phyloP scores from a whole-genome alignment of 2,888 invertebrate species.

The Caenorhabditis drosophilae region DNA sequence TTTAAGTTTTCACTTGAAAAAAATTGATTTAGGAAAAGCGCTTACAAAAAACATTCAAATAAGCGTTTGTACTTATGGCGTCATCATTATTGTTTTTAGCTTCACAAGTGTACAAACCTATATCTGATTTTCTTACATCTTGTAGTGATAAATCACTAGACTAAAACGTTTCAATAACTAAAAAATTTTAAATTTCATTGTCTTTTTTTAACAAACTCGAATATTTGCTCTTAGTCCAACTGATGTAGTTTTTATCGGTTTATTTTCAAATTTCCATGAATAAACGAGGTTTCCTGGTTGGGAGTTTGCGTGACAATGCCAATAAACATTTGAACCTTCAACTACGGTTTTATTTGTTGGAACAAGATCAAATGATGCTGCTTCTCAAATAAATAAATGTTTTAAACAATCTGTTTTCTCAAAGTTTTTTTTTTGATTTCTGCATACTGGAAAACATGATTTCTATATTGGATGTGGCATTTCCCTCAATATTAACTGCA shows the following conservation, averaged over 20 bases:
- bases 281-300: constrained; percentile 56
- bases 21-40: not conserved
- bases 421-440: too few relatives aligned
- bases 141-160: constrained; percentile 61
- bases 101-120: constrained; percentile 63
- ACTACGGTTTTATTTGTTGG: constrained; percentile 61
- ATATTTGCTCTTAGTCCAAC: constrained; percentile 58
- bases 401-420: too few relatives aligned
- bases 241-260: constrained; percentile 53
- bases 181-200: constrained; percentile 10
- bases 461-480: constrained; percentile 38
- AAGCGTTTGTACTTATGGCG: constrained; percentile 49
- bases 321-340: constrained; percentile 61
- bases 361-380: constrained; percentile 44
- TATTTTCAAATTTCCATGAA: constrained; percentile 58
- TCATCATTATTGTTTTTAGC: constrained; percentile 56
- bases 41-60: constrained; percentile 65
- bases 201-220: constrained; percentile 33
- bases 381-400: constrained; percentile 31
- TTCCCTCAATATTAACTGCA: constrained; percentile 61
- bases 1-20: not conserved
- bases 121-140: constrained; percentile 56
- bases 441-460: constrained; percentile 57
- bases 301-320: constrained; percentile 65
- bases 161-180: constrained; percentile 38